A percentile compares a stretch with the other conserved stretches of the same genome.
Conservation (phyloP, 2,888 invertebrate species). For the Thysanoteuthis rhombus region DNA sequence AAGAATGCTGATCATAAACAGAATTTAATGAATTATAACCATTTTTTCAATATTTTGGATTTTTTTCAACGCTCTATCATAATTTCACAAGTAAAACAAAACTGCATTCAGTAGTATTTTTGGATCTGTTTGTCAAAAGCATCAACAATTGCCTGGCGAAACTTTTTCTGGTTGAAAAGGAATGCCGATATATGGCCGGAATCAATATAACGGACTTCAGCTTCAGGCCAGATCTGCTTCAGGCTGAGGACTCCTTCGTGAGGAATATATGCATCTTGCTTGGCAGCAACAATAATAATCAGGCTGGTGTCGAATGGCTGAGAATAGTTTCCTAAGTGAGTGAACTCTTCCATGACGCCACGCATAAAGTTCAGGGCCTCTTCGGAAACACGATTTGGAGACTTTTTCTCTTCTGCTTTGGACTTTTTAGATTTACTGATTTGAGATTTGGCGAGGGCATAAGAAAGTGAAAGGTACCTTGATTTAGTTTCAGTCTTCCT, state of each 20-base stretch:
- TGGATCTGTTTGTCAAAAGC: conserved; percentile 52
- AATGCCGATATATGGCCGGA: conserved; percentile 79
- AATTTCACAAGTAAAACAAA: background rate
- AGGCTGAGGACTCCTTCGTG: conserved; percentile 83
- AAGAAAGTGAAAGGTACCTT: background rate
- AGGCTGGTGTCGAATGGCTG: conserved; percentile 84
- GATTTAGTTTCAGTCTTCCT: background rate
- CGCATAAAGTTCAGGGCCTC: conserved; percentile 93
- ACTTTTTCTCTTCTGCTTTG: background rate
- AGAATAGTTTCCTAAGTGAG: conserved; percentile 92
- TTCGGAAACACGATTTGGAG: conserved; percentile 26
- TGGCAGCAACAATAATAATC: conserved; percentile 89
- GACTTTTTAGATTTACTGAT: background rate
- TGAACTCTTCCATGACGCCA: conserved; percentile 98
- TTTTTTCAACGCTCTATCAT: background rate
- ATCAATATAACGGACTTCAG: conserved; percentile 86
- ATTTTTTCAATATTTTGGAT: background rate
- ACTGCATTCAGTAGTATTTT: conserved; percentile 47
- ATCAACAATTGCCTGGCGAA: conserved; percentile 76
- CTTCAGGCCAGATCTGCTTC: conserved; percentile 92
- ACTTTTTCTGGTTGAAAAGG: conserved; percentile 84
- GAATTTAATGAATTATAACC: background rate
- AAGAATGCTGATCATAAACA: background rate
- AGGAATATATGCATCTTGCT: conserved; percentile 85
- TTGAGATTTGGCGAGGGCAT: conserved; percentile 30